Percentiles rank a stretch among this genome's conserved stretches.
Conservation (phyloP, 1,140 invertebrate genomes). For the Cotesia glomerata region DNA sequence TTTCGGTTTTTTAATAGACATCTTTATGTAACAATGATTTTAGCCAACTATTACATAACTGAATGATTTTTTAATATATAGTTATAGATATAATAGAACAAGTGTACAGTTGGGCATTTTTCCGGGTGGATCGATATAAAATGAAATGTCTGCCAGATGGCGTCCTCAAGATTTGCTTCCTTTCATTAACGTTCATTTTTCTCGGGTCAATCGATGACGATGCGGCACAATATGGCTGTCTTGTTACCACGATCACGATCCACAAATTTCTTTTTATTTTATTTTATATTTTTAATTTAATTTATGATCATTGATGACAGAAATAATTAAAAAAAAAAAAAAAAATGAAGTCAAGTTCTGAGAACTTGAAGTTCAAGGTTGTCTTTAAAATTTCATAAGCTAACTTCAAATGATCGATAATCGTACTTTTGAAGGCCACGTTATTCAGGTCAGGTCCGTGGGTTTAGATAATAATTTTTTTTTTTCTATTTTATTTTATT, state of each 20-base stretch:
- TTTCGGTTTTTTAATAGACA: neutral
- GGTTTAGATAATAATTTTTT: too few species aligned
- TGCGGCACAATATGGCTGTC: constrained; percentile 57
- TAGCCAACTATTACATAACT: constrained; percentile 18
- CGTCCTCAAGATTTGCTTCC: constrained; percentile 39
- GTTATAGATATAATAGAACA: neutral
- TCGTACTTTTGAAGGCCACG: too few species aligned
- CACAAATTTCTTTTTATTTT: neutral
- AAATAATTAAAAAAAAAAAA: too few species aligned
- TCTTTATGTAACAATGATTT: constrained; percentile 43
- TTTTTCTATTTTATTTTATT: too few species aligned
- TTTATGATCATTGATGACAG: too few species aligned
- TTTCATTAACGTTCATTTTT: neutral
- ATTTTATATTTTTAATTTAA: too few species aligned
- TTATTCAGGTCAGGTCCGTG: too few species aligned
- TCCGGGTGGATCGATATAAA: constrained; percentile 49
- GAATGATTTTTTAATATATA: neutral
- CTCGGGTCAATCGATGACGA: constrained; percentile 55
- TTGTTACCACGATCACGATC: constrained; percentile 28
- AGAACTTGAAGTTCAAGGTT: constrained; percentile 19
- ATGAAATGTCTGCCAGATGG: constrained; percentile 49
- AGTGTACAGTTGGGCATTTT: neutral
- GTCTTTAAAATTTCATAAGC: neutral
- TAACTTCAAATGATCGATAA: too few species aligned
- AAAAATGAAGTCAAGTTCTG: too few species aligned